phyloP scores from a whole-genome alignment of 23 tunicate species.

The Botrylloides violaceus region DNA sequence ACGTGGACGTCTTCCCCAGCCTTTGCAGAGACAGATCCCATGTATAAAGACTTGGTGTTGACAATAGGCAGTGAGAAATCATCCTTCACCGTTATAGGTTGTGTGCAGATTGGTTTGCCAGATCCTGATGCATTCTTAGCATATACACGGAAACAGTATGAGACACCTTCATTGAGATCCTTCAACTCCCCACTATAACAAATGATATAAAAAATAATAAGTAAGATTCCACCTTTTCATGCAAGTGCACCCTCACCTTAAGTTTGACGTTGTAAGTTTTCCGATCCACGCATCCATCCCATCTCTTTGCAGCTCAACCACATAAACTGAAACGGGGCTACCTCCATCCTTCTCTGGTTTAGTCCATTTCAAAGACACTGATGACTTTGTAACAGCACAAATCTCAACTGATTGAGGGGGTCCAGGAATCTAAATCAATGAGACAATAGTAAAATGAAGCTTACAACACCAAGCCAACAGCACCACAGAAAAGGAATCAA shows the following conservation, averaged over 20 bases:
- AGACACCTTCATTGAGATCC: slow-evolving; percentile 61
- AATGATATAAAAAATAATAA: background rate
- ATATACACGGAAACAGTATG: slow-evolving; percentile 65
- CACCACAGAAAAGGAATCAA: too few relatives aligned
- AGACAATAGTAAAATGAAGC: too few relatives aligned
- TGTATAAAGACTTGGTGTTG: slow-evolving; percentile 60
- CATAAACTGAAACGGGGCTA: slow-evolving; percentile 50
- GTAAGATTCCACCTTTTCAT: background rate
- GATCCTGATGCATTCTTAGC: slow-evolving; percentile 73
- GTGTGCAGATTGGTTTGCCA: slow-evolving; percentile 68
- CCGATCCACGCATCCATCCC: slow-evolving; percentile 60
- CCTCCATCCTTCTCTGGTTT: slow-evolving; percentile 92
- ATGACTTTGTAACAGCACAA: slow-evolving; percentile 50
- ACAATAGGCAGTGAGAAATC: slow-evolving; percentile 49
- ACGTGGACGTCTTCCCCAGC: slow-evolving; percentile 67
- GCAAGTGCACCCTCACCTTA: background rate
- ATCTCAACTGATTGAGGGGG: slow-evolving; percentile 55
- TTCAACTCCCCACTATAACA: slow-evolving; percentile 32
- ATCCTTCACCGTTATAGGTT: slow-evolving; percentile 39
- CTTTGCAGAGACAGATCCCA: slow-evolving; percentile 63
- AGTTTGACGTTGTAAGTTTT: slow-evolving; percentile 14
- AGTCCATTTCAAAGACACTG: slow-evolving; percentile 67
- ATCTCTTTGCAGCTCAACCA: slow-evolving; percentile 56
- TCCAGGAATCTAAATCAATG: slow-evolving; percentile 38
- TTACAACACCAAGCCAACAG: too few relatives aligned